Evolutionary conservation across 2,888 invertebrate genomes (phyloP).

Genomic region (Stenolophus ochropezus): DNA sequence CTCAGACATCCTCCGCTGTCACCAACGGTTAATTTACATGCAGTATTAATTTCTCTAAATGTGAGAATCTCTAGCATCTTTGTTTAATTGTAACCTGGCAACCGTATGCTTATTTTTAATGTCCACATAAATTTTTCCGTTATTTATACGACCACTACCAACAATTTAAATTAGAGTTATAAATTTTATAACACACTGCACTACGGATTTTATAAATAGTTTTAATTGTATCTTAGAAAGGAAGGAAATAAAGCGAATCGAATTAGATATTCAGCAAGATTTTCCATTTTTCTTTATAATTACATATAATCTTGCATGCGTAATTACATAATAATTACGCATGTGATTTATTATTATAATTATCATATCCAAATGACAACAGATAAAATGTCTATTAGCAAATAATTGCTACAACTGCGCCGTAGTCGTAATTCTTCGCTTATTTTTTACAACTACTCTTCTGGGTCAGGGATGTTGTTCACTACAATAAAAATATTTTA

Average conservation of each 20-base stretch:
- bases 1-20: conserved; percentile 28
- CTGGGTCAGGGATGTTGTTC: conserved; percentile 37
- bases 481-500: neutral
- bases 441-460: conserved; percentile 11
- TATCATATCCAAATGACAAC: conserved; percentile 56
- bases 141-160: conserved; percentile 11
- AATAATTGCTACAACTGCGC: conserved; percentile 2
- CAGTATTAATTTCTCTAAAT: conserved; percentile 54
- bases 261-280: conserved; percentile 24
- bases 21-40: conserved; percentile 48
- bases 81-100: conserved; percentile 46
- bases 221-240: neutral
- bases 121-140: conserved; percentile 35
- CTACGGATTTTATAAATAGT: neutral
- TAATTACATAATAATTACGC: conserved; percentile 48
- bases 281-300: conserved; percentile 17
- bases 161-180: conserved; percentile 17
- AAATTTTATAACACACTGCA: conserved; percentile 14
- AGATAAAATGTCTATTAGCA: conserved; percentile 40
- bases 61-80: conserved; percentile 34
- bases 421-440: conserved; percentile 22
- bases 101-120: conserved; percentile 42
- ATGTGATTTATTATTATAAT: conserved; percentile 56
- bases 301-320: conserved; percentile 1
- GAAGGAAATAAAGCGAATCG: conserved; percentile 3